A percentile compares a stretch with the other conserved stretches of the same genome.
phyloP scores from a whole-genome alignment of 2,888 invertebrate species.

The Drosophila subsilvestris region DNA sequence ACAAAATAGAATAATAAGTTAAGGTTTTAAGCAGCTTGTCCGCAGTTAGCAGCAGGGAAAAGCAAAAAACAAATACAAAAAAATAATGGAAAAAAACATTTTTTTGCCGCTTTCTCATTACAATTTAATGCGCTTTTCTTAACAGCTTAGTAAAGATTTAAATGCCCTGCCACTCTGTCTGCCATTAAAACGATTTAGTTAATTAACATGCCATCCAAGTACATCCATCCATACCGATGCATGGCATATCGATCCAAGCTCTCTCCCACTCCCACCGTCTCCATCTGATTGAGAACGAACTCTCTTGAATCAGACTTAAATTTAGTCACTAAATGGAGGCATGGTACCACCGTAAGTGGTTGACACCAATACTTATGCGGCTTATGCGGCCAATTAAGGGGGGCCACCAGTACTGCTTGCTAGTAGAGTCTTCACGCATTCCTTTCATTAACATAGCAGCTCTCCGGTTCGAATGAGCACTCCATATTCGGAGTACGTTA shows the following conservation, averaged over 20 bases:
- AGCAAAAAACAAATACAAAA: not conserved
- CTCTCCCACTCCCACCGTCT: not conserved
- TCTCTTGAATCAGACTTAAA: too few species aligned
- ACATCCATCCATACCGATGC: constrained; percentile 2
- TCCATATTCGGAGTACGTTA: too few species aligned
- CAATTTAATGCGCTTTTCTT: constrained; percentile 74
- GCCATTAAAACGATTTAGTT: constrained; percentile 53
- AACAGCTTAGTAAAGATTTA: constrained; percentile 67
- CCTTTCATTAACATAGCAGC: too few species aligned
- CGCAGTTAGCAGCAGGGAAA: constrained; percentile 7
- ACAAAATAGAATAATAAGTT: constrained; percentile 61
- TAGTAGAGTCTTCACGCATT: too few species aligned
- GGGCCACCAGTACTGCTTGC: not conserved
- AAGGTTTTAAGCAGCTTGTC: constrained; percentile 73
- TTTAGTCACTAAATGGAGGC: too few species aligned
- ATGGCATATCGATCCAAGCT: constrained; percentile 26
- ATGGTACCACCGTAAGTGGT: too few species aligned
- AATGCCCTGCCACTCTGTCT: constrained; percentile 38
- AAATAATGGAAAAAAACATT: constrained; percentile 43
- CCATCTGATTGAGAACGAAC: not conserved
- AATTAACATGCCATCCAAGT: constrained; percentile 68
- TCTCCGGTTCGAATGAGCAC: too few species aligned
- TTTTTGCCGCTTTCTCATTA: constrained; percentile 60
- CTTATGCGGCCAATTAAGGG: too few species aligned
- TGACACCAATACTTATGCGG: constrained; percentile 1